phyloP scores from a whole-genome alignment of 35 echinoderm and acorn worm species.

The Heliocidaris tuberculata region DNA sequence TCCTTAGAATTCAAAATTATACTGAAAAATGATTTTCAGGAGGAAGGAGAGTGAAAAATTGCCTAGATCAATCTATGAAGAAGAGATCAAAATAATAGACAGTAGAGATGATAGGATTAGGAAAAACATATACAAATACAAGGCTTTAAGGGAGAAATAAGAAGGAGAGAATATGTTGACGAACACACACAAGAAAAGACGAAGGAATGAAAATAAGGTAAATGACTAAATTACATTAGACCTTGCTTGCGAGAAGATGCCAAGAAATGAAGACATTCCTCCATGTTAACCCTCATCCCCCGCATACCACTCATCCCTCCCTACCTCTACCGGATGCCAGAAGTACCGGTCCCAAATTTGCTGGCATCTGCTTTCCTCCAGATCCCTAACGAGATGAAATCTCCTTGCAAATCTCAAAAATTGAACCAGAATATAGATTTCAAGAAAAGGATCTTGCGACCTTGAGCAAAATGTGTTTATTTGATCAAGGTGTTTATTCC shows the following conservation, averaged over 20 bases:
- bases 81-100: not conserved
- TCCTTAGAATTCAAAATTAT: too few relatives aligned
- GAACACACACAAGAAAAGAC: not conserved
- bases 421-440: conserved; percentile 40
- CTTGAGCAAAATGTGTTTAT: conserved; percentile 29
- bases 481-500: conserved; percentile 39
- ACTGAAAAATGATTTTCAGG: too few relatives aligned
- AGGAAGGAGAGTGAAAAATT: too few relatives aligned
- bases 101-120: not conserved
- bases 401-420: conserved; percentile 35
- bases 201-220: not conserved
- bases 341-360: not conserved
- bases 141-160: not conserved
- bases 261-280: not conserved
- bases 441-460: not conserved
- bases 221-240: not conserved
- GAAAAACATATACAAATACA: not conserved
- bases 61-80: too few relatives aligned
- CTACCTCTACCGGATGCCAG: conserved; percentile 17
- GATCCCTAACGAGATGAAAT: conserved; percentile 13
- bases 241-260: not conserved
- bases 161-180: not conserved
- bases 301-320: not conserved
- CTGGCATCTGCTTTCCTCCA: conserved; percentile 28
- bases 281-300: not conserved